A percentile compares a stretch with the other conserved stretches of the same genome.
These are phyloP conservation scores for Drosophila pruinosa DNA, from an alignment of 1,140 invertebrate genomes.

Conservation along the genomic window DNA sequence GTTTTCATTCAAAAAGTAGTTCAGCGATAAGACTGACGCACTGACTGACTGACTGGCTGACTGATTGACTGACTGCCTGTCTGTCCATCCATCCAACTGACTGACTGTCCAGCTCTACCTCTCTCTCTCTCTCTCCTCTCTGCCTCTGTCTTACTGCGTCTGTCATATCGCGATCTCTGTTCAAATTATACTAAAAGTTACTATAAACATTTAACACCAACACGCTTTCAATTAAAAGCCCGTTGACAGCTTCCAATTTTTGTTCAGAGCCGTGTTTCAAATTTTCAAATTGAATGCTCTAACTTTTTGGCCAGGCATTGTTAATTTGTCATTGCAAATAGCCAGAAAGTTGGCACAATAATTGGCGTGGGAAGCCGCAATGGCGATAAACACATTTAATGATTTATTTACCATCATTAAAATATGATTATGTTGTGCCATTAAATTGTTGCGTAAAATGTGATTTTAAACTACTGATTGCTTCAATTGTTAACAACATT, in stretches of 20 bases:
- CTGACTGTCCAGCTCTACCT: background rate
- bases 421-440: background rate
- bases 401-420: background rate
- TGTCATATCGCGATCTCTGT: constrained; percentile 69
- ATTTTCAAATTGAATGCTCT: constrained; percentile 41
- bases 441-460: background rate
- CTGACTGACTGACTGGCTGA: background rate
- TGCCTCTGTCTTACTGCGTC: background rate
- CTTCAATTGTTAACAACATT: background rate
- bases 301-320: constrained; percentile 8
- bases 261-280: constrained; percentile 24
- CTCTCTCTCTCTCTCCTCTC: background rate
- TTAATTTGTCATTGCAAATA: constrained; percentile 4
- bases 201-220: constrained; percentile 67
- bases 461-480: background rate
- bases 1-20: constrained; percentile 72
- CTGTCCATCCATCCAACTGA: background rate
- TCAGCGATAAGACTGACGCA: constrained; percentile 59
- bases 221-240: constrained; percentile 72
- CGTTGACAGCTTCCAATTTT: constrained; percentile 75
- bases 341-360: background rate
- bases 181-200: constrained; percentile 64
- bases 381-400: background rate
- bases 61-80: background rate
- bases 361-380: constrained; percentile 19